Evolutionary conservation across 2,797 vertebrate species (phyloP), one percentile per base, ranked within the genome.

Genomic region (Psittacula echo): DNA sequence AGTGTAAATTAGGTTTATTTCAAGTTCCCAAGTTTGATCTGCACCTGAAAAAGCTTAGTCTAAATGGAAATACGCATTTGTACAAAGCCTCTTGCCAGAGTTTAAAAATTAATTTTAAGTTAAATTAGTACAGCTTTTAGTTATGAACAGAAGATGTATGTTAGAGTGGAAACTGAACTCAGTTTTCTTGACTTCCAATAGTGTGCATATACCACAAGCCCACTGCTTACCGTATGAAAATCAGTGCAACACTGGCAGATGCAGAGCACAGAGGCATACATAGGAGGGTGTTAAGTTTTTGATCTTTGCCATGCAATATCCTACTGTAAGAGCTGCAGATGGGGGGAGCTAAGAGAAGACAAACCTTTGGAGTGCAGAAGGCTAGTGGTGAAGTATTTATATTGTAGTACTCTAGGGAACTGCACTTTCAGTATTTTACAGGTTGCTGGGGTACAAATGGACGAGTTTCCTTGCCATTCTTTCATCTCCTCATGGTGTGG

Each of bases 31-130:
- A 77, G 61, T 61, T 74, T 85, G 78, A 93, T 82, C 29, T 23
- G 68, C 86, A 93, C 74, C 74, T 95, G 92, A 93, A 92, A 95
- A 91, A 93, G 64, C 84, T 92, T 85, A 87, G 19, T 41, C 60
- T 67, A 86, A 91, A 81, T 13, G 78, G 83, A 95, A 93, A 90
- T 89, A 54, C 1, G 3, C 29, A 53, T 78, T 79, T 86, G 27
- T 70, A 51, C 54, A 73, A 78, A 93, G 54, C 12, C 15, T 96
- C 45, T 92, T 92, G 85, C 48, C 47, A 87, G 62, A 51, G 27
- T 66, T 84, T 16, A 70, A 91, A 93, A 79, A 78, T n/a, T n/a
- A 73, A 67, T 77, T 90, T 92, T 58, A 80, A 50, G 39, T 58
- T 87, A 79, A 95, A 73, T 88, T 88, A 94, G 58, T 65, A 71